phyloP scores from a whole-genome alignment of 2,797 vertebrate species.

The Dicrostonyx torquatus region DNA sequence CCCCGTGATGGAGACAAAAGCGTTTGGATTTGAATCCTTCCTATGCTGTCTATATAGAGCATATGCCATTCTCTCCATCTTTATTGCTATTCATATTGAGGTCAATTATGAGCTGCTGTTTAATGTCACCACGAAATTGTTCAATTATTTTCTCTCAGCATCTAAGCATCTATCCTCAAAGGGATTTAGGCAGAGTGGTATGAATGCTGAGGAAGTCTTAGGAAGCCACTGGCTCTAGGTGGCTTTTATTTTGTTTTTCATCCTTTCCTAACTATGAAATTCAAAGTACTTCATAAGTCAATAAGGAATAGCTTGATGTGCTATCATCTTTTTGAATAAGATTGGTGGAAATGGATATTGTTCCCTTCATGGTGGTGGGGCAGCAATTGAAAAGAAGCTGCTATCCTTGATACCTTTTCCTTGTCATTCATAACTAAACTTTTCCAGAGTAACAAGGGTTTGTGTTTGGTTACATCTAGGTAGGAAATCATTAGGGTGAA shows the following conservation, averaged over 20 bases:
- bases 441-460: neutral
- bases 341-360: conserved; percentile 13
- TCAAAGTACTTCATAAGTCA: conserved; percentile 61
- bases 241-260: conserved; percentile 66
- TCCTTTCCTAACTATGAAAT: conserved; percentile 78
- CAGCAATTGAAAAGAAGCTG: conserved; percentile 15
- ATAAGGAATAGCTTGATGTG: conserved; percentile 69
- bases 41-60: conserved; percentile 66
- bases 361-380: conserved; percentile 7
- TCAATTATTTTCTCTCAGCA: conserved; percentile 82
- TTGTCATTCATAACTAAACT: neutral
- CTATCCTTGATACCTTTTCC: neutral
- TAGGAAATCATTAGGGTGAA: neutral
- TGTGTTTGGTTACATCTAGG: conserved; percentile 1
- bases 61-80: conserved; percentile 80
- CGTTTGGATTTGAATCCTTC: conserved; percentile 74
- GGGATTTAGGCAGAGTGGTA: conserved; percentile 74
- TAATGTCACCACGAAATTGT: conserved; percentile 83
- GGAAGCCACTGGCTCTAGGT: conserved; percentile 51
- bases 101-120: conserved; percentile 84
- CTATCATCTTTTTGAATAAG: conserved; percentile 55
- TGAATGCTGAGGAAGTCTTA: conserved; percentile 61
- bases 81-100: conserved; percentile 81
- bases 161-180: conserved; percentile 81
- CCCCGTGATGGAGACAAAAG: conserved; percentile 70